Evolutionary conservation across 1,140 invertebrate genomes (phyloP), one percentile per base, ranked within the genome.

Genomic region (Trinorchestia longiramus): DNA sequence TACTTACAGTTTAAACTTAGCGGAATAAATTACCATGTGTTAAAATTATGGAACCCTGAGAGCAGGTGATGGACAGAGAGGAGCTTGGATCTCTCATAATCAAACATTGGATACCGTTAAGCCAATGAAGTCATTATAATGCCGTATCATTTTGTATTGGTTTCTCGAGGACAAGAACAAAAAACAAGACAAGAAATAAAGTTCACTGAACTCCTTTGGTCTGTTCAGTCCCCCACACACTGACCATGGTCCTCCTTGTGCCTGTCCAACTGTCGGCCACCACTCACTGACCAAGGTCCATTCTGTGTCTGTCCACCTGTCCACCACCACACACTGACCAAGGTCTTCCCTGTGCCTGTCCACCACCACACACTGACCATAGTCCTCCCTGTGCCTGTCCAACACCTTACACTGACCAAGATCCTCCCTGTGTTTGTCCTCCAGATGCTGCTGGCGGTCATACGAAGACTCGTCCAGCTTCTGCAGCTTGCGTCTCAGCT

Each of bases 231-330:
- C 62, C 15, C 1, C 8, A 11, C 62, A 77, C 95, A 96, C 97
- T 97, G 97, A 98, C 98, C 97, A 97, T 98, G 97, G 97, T 98
- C 97, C 96, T 97, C 97, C 96, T 97, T 97, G 97, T 98, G 97
- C 95, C 98, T 97, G 45, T 97, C 97, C 43, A n/a, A n/a, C n/a
- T n/a, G n/a, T n/a, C n/a, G n/a, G n/a, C n/a, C n/a, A n/a, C n/a
- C 47, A 8, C 19, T 8, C 47, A 6, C 47, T 53, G 47, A 53
- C 47, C 47, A 8, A 53, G 47, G 47, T 53, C 47, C 47, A 8
- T 19, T 19, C 62, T 77, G 62, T 77, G 47, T 1, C n/a, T n/a
- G n/a, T n/a, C n/a, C n/a, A n/a, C n/a, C 28, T 23, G 11, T 77
- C 28, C 28, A 77, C 11, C n/a, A n/a, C n/a, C 47, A 8, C 19